Percentiles rank a stretch among this genome's conserved stretches.
Evolutionary conservation across 2,888 invertebrate genomes (phyloP).

Genomic region (Spilarctia lutea): DNA sequence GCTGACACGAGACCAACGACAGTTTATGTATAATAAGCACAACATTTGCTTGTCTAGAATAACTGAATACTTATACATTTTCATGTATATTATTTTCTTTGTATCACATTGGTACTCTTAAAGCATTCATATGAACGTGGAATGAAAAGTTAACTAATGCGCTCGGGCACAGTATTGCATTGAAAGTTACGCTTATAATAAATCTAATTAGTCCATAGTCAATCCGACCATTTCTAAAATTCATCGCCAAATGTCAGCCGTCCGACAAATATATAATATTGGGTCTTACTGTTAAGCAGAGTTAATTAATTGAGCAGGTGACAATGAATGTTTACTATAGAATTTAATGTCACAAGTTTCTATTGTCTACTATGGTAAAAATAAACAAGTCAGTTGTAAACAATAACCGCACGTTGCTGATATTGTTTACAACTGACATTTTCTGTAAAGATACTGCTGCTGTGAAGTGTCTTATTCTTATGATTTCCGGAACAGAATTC

Average conservation of each 20-base stretch:
- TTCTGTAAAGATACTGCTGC: conserved; percentile 64
- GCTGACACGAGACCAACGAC: conserved; percentile 36
- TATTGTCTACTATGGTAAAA: conserved; percentile 51
- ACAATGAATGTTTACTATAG: conserved; percentile 61
- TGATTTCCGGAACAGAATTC: conserved; percentile 61
- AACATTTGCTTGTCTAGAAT: conserved; percentile 26
- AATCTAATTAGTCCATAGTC: conserved; percentile 62
- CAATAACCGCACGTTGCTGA: conserved; percentile 71
- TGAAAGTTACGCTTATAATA: conserved; percentile 80
- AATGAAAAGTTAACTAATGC: conserved; percentile 85
- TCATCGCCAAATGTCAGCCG: conserved; percentile 67
- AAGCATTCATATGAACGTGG: conserved; percentile 59
- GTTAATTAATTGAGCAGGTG: conserved; percentile 50
- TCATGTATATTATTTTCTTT: conserved; percentile 12
- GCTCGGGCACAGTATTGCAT: conserved; percentile 61
- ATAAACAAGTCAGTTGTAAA: conserved; percentile 66
- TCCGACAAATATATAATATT: conserved; percentile 69
- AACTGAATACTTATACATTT: conserved; percentile 27
- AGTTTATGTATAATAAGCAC: conserved; percentile 20
- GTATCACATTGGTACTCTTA: conserved; percentile 23
- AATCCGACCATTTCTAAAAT: conserved; percentile 69
- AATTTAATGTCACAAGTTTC: conserved; percentile 41
- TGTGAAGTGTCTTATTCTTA: conserved; percentile 61
- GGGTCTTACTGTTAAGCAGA: conserved; percentile 63
- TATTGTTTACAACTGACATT: no score